These are phyloP conservation scores for Operophtera brumata DNA, from an alignment of 2,888 invertebrate genomes.

Conservation along the genomic window DNA sequence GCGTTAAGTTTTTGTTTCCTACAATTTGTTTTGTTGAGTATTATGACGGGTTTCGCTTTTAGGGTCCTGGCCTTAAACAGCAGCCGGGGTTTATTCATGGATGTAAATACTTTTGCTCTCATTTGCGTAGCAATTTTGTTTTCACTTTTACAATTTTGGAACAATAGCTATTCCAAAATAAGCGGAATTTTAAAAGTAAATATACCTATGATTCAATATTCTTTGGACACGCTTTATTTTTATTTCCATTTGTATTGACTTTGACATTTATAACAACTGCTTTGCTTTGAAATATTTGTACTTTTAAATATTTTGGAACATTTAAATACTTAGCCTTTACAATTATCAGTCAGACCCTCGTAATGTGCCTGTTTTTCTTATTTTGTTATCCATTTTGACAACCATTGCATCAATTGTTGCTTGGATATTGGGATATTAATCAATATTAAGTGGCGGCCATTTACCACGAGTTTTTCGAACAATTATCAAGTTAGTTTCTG, in stretches of 20 bases:
- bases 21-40: slow-evolving; percentile 52
- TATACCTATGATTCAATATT: slow-evolving; percentile 30
- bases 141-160: slow-evolving; percentile 46
- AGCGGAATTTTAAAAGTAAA: slow-evolving; percentile 36
- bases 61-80: slow-evolving; percentile 30
- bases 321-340: background rate
- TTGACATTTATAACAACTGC: background rate
- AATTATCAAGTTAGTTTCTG: too few relatives aligned
- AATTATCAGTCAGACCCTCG: background rate
- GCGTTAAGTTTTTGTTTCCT: slow-evolving; percentile 53
- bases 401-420: too few relatives aligned
- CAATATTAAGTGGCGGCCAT: too few relatives aligned
- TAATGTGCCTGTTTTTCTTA: too few relatives aligned
- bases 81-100: slow-evolving; percentile 41
- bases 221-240: background rate
- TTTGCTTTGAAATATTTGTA: background rate
- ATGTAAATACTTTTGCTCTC: slow-evolving; percentile 60
- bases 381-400: too few relatives aligned
- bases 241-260: background rate
- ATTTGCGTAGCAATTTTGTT: slow-evolving; percentile 47
- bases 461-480: too few relatives aligned
- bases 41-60: slow-evolving; percentile 61
- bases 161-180: slow-evolving; percentile 28
- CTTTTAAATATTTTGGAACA: background rate
- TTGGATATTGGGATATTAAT: too few relatives aligned